Evolutionary conservation across 2,113 vertebrate species (phyloP).

Genomic region (Chloropsis cyanopogon): DNA sequence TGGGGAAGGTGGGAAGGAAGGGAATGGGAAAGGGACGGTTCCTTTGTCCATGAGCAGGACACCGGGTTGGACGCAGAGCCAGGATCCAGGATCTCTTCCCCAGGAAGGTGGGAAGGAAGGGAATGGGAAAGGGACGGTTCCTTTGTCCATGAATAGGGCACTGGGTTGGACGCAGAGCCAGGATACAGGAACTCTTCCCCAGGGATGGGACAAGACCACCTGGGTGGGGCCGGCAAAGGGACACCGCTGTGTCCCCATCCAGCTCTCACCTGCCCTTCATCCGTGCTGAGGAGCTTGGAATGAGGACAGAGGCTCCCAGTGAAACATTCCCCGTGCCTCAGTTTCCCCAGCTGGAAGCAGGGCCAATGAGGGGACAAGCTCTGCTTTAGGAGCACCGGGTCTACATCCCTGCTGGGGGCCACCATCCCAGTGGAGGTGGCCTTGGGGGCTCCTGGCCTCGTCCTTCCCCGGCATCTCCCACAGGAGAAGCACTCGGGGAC

Average conservation of each 20-base stretch:
- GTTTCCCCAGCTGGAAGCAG: background rate
- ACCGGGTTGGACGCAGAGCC: no score
- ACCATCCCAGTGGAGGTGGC: fast-evolving
- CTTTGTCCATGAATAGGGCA: background rate
- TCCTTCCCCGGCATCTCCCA: background rate
- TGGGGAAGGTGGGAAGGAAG: background rate
- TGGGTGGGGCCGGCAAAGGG: fast-evolving
- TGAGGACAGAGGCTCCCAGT: background rate
- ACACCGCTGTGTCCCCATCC: fast-evolving
- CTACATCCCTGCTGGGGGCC: background rate
- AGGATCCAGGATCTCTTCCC: no score
- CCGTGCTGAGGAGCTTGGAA: fast-evolving
- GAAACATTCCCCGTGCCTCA: fast-evolving
- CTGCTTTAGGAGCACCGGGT: fast-evolving
- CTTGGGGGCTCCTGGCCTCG: fast-evolving
- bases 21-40: no score
- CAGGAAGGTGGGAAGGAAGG: background rate
- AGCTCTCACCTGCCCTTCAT: background rate
- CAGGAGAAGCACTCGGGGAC: fast-evolving
- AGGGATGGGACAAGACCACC: background rate
- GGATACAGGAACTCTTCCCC: fast-evolving
- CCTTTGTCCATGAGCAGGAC: no score
- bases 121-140: fast-evolving
- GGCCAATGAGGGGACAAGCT: fast-evolving
- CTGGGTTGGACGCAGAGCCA: background rate